Percentiles rank a stretch among this genome's conserved stretches.
Conservation (phyloP, 2,797 vertebrate genomes). For the Hylomyscus alleni region DNA sequence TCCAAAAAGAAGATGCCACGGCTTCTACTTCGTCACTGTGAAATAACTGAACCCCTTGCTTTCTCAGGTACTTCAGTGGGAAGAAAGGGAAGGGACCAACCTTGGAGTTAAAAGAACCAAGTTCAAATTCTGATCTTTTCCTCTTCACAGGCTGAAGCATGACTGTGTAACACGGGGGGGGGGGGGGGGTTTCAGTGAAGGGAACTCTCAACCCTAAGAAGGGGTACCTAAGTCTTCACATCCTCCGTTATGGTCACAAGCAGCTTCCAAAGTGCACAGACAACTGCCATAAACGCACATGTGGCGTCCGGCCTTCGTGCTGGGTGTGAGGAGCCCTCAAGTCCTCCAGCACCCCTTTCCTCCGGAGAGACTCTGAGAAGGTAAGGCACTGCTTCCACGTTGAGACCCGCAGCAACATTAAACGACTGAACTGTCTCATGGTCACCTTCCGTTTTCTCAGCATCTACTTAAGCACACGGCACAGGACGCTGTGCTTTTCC, state of each 20-base stretch:
- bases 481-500: slow-evolving; percentile 12
- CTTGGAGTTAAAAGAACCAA: not conserved
- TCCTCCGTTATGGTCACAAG: not conserved
- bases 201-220: not conserved
- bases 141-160: not conserved
- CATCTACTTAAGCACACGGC: not conserved
- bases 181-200: not conserved
- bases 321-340: not conserved
- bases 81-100: not conserved
- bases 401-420: not conserved
- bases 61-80: not conserved
- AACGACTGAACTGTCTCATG: not conserved
- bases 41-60: not conserved
- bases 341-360: not conserved
- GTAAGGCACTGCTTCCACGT: not conserved
- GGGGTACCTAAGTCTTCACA: not conserved
- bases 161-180: not conserved
- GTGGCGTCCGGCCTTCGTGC: no score
- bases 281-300: not conserved
- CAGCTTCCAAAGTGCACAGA: not conserved
- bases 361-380: not conserved
- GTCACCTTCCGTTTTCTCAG: not conserved
- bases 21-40: not conserved
- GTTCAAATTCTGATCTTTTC: not conserved
- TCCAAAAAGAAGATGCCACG: not conserved